Evolutionary conservation across 2,888 invertebrate genomes (phyloP).

Genomic region (Drosophila borborema): DNA sequence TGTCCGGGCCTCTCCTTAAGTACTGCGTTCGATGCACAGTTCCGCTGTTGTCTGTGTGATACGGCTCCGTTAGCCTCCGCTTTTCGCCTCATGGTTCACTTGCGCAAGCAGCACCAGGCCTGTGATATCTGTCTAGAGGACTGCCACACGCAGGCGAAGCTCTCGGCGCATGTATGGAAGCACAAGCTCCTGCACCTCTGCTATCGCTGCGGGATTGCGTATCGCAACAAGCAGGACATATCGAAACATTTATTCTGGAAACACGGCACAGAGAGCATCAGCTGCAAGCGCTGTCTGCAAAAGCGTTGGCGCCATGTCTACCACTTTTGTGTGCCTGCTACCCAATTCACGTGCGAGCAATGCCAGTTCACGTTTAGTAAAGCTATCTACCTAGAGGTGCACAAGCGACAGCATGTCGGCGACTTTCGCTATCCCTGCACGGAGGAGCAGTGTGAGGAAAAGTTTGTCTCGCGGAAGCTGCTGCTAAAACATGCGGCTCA

Average conservation of each 20-base stretch:
- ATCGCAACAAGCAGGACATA: slow-evolving; percentile 94
- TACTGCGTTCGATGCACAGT: slow-evolving; percentile 87
- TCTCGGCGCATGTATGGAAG: slow-evolving; percentile 96
- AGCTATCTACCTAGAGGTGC: slow-evolving; percentile 93
- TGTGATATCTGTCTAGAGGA: slow-evolving; percentile 95
- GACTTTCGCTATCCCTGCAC: slow-evolving; percentile 90
- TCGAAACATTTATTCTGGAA: slow-evolving; percentile 97
- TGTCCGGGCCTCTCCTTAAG: slow-evolving; percentile 90
- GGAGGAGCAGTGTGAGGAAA: slow-evolving; percentile 90
- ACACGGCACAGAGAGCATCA: slow-evolving; percentile 94
- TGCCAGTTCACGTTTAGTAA: slow-evolving; percentile 91
- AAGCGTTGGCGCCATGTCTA: slow-evolving; percentile 97
- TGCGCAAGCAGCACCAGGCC: slow-evolving; percentile 92
- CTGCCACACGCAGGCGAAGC: slow-evolving; percentile 90
- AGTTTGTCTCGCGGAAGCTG: slow-evolving; percentile 93
- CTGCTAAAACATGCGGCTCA: slow-evolving; percentile 89
- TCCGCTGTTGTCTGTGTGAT: slow-evolving; percentile 93
- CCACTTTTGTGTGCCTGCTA: slow-evolving; percentile 94
- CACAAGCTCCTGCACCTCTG: slow-evolving; percentile 95
- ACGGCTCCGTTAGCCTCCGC: slow-evolving; percentile 92
- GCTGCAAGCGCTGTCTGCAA: slow-evolving; percentile 93
- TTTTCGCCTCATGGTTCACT: slow-evolving; percentile 94
- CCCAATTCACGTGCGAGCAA: slow-evolving; percentile 92
- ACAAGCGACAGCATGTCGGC: slow-evolving; percentile 91
- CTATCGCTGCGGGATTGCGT: slow-evolving; percentile 94